Evolutionary conservation across 2,113 vertebrate genomes (phyloP).

Genomic region (Gambusia holbrooki): DNA sequence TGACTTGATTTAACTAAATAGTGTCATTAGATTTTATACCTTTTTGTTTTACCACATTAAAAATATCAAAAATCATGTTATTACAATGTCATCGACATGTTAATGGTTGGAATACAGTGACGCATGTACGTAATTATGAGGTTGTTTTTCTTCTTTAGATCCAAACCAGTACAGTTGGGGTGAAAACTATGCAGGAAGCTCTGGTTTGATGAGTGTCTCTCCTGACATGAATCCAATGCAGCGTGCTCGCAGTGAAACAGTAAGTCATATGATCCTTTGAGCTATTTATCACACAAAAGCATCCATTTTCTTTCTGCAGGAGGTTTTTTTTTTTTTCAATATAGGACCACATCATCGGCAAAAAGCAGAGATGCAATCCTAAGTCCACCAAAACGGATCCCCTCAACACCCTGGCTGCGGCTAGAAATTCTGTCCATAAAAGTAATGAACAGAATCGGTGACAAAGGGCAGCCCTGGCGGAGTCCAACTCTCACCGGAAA

Average conservation of each 20-base stretch:
- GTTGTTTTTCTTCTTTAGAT: slow-evolving; percentile 76
- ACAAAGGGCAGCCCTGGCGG: too few species aligned
- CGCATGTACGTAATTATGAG: background rate
- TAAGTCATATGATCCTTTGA: slow-evolving; percentile 74
- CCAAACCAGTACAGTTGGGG: slow-evolving; percentile 99
- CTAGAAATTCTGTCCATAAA: too few species aligned
- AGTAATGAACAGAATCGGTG: too few species aligned
- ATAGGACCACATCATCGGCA: too few species aligned
- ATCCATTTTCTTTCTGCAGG: background rate
- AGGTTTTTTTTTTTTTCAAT: background rate
- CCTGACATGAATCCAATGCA: slow-evolving; percentile 92
- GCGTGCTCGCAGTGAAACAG: slow-evolving; percentile 92
- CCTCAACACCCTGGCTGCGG: too few species aligned
- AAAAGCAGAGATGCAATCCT: too few species aligned
- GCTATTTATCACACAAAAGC: background rate
- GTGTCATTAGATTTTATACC: too few species aligned
- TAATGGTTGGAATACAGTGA: background rate
- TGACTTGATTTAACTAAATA: background rate
- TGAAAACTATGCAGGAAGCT: slow-evolving; percentile 97
- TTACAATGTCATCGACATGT: background rate
- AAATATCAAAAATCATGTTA: background rate
- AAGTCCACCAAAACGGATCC: too few species aligned
- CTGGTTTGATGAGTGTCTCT: slow-evolving; percentile 94
- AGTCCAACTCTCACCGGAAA: too few species aligned
- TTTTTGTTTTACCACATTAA: background rate